phyloP scores from a whole-genome alignment of 2,797 vertebrate genomes.

The Podarcis siculus region DNA sequence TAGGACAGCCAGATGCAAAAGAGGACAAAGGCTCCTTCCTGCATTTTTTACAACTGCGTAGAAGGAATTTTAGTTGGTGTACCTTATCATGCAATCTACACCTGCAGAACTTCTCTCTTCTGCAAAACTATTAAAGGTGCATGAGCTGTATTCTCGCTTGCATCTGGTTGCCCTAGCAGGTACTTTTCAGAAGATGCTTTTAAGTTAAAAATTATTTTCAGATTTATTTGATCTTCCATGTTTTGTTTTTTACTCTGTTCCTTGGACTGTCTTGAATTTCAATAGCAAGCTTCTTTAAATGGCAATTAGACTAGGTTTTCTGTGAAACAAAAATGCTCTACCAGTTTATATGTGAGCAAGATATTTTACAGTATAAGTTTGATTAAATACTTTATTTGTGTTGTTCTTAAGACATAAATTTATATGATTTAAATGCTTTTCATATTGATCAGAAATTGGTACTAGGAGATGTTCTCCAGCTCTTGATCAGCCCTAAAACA shows the following conservation, averaged over 20 bases:
- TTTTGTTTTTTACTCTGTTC: background rate
- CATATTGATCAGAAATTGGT: background rate
- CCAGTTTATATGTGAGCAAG: background rate
- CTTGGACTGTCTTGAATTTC: background rate
- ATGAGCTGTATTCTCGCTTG: background rate
- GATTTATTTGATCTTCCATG: background rate
- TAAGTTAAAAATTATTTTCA: background rate
- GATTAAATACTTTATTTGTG: background rate
- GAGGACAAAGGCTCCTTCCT: no score
- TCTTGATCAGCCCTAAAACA: background rate
- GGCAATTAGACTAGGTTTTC: background rate
- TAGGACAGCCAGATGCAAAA: no score
- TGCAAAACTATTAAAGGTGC: background rate
- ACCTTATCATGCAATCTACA: background rate
- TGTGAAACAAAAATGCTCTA: background rate
- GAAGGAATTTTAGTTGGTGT: no score
- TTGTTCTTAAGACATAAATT: background rate
- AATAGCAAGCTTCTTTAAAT: background rate
- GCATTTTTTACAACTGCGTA: no score
- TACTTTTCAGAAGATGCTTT: background rate
- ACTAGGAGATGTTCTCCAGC: background rate
- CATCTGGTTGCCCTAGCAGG: background rate
- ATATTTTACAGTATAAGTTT: background rate
- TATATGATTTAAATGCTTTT: background rate
- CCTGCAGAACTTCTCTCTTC: background rate